These are phyloP conservation scores for Drosophila nr. perissopoda DNA, from an alignment of 2,888 invertebrate species.

Conservation along the genomic window DNA sequence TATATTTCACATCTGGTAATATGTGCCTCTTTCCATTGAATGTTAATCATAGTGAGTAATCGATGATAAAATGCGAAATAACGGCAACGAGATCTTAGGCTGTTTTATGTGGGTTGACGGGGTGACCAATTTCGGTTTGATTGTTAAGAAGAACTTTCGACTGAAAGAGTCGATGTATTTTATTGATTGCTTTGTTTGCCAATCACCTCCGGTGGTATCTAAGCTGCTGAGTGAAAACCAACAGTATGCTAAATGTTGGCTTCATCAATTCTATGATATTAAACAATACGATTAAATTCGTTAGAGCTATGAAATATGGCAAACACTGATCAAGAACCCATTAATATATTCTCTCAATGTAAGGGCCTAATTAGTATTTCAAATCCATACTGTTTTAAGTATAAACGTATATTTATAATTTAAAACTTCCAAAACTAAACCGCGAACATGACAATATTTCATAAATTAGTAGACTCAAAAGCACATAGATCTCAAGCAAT, in stretches of 20 bases:
- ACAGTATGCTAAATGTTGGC: not conserved
- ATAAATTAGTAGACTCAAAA: not conserved
- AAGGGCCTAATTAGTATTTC: not conserved
- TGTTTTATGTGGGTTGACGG: slow-evolving; percentile 6
- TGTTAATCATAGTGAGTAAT: not conserved
- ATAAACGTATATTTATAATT: not conserved
- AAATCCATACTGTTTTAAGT: not conserved
- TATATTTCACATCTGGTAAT: not conserved
- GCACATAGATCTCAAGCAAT: not conserved
- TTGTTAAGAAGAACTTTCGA: slow-evolving; percentile 6
- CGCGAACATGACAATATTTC: not conserved
- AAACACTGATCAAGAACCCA: not conserved
- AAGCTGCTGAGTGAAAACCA: not conserved
- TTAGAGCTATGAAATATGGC: not conserved
- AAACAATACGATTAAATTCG: not conserved
- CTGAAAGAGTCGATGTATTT: not conserved
- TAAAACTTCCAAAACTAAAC: not conserved
- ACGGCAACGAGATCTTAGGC: not conserved
- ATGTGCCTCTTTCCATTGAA: not conserved
- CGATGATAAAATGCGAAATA: not conserved
- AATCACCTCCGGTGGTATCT: slow-evolving; percentile 5
- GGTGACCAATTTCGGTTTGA: slow-evolving; percentile 1
- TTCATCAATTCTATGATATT: slow-evolving; percentile 9
- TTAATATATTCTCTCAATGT: not conserved
- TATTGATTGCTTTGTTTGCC: slow-evolving; percentile 13